Evolutionary conservation across 2,113 vertebrate genomes (phyloP).

Genomic region (Pelecanus crispus): DNA sequence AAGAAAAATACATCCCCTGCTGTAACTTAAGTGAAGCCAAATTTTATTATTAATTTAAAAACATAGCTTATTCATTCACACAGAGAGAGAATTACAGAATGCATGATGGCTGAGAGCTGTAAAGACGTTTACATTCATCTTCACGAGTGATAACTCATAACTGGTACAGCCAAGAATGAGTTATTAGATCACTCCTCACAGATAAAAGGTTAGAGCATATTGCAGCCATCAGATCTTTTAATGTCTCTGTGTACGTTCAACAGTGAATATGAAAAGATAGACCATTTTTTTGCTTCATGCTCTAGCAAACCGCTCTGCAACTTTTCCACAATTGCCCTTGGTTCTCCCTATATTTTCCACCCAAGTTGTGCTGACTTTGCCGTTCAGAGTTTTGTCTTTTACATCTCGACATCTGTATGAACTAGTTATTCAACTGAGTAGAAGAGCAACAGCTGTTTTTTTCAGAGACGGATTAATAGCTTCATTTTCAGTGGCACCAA

Average conservation of each 20-base stretch:
- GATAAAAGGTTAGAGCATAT: conserved; percentile 60
- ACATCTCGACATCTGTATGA: neutral
- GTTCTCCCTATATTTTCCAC: neutral
- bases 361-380: neutral
- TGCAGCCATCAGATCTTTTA: conserved; percentile 44
- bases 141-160: neutral
- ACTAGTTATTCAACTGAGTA: conserved; percentile 9
- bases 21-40: conserved; percentile 3
- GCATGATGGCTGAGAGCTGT: neutral
- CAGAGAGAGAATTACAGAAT: neutral
- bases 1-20: conserved; percentile 18
- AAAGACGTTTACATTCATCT: conserved; percentile 50
- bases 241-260: neutral
- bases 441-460: conserved; percentile 34
- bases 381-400: neutral
- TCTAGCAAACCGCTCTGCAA: neutral
- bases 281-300: neutral
- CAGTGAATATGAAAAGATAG: neutral
- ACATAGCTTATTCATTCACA: conserved; percentile 20
- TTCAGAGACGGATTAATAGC: neutral
- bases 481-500: neutral
- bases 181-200: conserved; percentile 51
- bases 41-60: conserved; percentile 53
- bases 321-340: neutral
- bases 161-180: conserved; percentile 12